Percentiles rank a stretch among this genome's conserved stretches.
Conservation (phyloP, 2,888 invertebrate species). For the Sicus ferrugineus region DNA sequence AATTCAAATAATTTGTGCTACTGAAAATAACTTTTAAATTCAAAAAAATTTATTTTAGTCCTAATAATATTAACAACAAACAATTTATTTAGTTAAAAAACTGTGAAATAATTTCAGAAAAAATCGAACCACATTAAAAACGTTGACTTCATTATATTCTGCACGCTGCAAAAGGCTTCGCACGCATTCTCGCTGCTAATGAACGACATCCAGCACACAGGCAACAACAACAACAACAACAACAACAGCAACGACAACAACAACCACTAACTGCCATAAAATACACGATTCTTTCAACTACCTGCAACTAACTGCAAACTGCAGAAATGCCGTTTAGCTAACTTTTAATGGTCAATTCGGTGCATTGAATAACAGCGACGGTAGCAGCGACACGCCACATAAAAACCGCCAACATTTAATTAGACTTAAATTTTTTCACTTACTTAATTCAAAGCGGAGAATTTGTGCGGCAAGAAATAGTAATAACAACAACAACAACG, state of each 20-base stretch:
- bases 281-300: not conserved
- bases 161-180: too few relatives aligned
- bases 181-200: too few relatives aligned
- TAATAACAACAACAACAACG: too few relatives aligned
- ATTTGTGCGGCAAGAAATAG: slow-evolving; percentile 30
- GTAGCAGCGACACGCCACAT: slow-evolving; percentile 17
- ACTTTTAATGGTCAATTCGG: not conserved
- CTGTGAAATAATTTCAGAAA: too few relatives aligned
- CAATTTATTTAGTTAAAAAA: too few relatives aligned
- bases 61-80: too few relatives aligned
- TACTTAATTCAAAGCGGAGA: slow-evolving; percentile 30
- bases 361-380: not conserved
- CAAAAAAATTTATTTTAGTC: too few relatives aligned
- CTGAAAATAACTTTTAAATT: too few relatives aligned
- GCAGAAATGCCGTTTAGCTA: not conserved
- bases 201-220: not conserved
- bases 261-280: not conserved
- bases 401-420: slow-evolving; percentile 8
- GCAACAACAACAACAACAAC: not conserved
- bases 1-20: too few relatives aligned
- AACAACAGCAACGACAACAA: too few relatives aligned
- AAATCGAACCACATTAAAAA: too few relatives aligned
- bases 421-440: not conserved
- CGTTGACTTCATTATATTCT: too few relatives aligned
- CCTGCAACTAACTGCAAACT: not conserved